A percentile compares a stretch with the other conserved stretches of the same genome.
These are phyloP conservation scores for Thaumetopoea pityocampa DNA, from an alignment of 1,140 invertebrate genomes.

Conservation along the genomic window DNA sequence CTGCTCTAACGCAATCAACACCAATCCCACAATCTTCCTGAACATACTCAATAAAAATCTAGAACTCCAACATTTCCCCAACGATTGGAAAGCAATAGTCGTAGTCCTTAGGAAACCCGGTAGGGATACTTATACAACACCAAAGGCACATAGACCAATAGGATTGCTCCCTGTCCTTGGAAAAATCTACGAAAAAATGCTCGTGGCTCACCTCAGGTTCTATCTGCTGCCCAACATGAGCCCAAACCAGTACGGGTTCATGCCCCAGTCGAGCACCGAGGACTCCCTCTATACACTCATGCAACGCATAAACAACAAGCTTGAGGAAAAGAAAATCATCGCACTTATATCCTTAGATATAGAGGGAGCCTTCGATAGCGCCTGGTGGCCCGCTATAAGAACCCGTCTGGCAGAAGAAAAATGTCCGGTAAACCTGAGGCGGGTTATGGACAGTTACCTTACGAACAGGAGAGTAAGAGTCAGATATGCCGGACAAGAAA, in stretches of 20 bases:
- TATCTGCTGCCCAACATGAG: slow-evolving; percentile 7
- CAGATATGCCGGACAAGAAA: slow-evolving; percentile 3
- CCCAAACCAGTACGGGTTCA: slow-evolving; percentile 18
- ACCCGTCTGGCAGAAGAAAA: slow-evolving; percentile 7
- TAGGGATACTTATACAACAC: slow-evolving; percentile 5
- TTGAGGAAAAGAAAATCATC: slow-evolving; percentile 3
- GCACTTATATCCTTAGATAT: slow-evolving; percentile 5
- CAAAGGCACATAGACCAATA: slow-evolving; percentile 18
- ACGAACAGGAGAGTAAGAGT: slow-evolving; percentile 1
- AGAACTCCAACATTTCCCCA: slow-evolving; percentile 4
- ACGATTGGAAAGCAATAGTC: slow-evolving; percentile 15
- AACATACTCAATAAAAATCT: slow-evolving; percentile 4
- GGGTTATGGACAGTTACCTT: slow-evolving; percentile 5
- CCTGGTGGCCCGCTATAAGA: slow-evolving; percentile 11
- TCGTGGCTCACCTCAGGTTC: slow-evolving; percentile 10
- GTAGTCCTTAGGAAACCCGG: slow-evolving; percentile 14
- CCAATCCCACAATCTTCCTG: neutral
- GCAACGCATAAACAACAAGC: neutral
- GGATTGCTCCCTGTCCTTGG: slow-evolving; percentile 19
- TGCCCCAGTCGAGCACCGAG: slow-evolving; percentile 18
- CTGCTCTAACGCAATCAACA: neutral
- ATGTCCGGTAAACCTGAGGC: slow-evolving; percentile 1
- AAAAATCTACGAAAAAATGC: slow-evolving; percentile 21
- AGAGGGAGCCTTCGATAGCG: slow-evolving; percentile 14
- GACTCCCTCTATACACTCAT: slow-evolving; percentile 23